Evolutionary conservation across 1,140 invertebrate genomes (phyloP), one percentile per base, ranked within the genome.

Genomic region (Diorhabda carinulata): DNA sequence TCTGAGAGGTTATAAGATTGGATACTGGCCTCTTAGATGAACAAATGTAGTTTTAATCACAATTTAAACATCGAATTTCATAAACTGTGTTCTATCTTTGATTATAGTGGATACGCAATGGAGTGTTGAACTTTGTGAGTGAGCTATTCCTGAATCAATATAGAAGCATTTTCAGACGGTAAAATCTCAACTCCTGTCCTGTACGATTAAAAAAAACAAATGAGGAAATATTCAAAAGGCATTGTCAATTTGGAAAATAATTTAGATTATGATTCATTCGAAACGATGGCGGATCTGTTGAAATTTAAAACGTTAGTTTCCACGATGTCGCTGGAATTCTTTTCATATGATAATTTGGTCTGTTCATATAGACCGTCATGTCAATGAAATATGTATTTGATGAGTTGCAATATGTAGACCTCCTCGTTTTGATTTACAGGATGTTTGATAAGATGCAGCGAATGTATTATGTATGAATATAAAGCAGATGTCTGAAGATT

Each of bases 201-300:
- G 47, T 52, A 52, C n/a, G 47, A 8, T n/a, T n/a, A 0, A 52
- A 52, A 52, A 52, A 25, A 25, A 25, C 25, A 25, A 25, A 52
- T 52, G n/a, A 52, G 47, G 47, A 52, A 52, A 52, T 52, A 52
- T 52, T 52, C 47, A 52, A 52, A 52, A 52, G 47, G 47, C 47
- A 52, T 52, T 52, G 47, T 52, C 47, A 52, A 52, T 52, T 52
- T 52, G 47, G n/a, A 52, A n/a, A 52, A 52, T 52, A 52, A 52
- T 52, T 52, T 52, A 8, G 47, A 52, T 52, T 52, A n/a, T 52
- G 47, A 52, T 52, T 52, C n/a, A 52, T 52, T 52, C 47, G n/a
- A 52, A 52, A 52, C 47, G n/a, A 8, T 52, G 47, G 47, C 6
- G n/a, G 6, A 52, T 52, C 47, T 52, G 47, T 2, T 52, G 47